phyloP scores from a whole-genome alignment of 2,113 vertebrate species.

The Daphoenositta chrysoptera region DNA sequence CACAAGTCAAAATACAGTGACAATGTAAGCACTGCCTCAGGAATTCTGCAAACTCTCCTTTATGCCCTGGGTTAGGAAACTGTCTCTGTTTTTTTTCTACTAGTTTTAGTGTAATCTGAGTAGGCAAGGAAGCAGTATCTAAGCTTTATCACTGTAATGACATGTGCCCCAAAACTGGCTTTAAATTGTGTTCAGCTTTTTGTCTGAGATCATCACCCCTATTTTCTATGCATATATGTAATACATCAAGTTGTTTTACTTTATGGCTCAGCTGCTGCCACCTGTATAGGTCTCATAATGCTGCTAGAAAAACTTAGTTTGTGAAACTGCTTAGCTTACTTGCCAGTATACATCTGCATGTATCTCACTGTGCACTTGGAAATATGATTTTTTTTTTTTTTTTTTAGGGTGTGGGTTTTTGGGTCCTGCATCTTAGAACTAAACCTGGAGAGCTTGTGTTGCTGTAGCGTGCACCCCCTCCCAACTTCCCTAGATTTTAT shows the following conservation, averaged over 20 bases:
- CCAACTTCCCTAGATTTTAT: not conserved
- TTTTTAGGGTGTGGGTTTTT: not conserved
- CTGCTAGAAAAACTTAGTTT: not conserved
- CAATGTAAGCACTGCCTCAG: slow-evolving; percentile 75
- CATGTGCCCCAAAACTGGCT: not conserved
- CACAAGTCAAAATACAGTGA: slow-evolving; percentile 84
- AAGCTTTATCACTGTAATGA: not conserved
- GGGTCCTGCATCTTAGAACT: not conserved
- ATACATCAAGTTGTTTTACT: not conserved
- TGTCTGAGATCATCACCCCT: not conserved
- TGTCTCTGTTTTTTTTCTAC: not conserved
- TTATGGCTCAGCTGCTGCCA: not conserved
- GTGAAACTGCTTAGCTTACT: not conserved
- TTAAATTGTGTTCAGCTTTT: not conserved
- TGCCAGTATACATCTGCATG: not conserved
- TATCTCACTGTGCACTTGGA: not conserved
- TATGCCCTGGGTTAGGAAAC: not conserved
- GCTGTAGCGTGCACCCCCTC: rapidly evolving
- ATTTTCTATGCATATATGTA: not conserved
- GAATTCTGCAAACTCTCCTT: not conserved
- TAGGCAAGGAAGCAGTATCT: not conserved
- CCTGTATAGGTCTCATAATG: not conserved
- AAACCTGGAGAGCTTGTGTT: not conserved
- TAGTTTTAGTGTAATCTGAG: not conserved
- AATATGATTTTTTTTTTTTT: not conserved